Evolutionary conservation across 1,140 invertebrate species (phyloP), one percentile per base, ranked within the genome.

Genomic region (Probaryconus sp.): DNA sequence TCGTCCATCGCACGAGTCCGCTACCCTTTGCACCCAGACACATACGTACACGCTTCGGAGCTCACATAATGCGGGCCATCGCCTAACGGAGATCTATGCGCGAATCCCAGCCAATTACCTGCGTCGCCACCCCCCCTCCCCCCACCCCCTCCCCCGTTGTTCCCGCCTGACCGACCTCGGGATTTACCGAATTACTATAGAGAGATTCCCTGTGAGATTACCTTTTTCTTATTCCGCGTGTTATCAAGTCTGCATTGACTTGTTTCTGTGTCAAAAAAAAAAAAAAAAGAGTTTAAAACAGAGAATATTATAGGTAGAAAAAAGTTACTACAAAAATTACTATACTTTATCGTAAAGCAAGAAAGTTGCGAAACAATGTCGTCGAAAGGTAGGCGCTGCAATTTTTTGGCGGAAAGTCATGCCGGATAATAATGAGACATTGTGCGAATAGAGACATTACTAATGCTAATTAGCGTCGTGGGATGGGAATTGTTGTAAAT

Each of bases 71-170:
- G 65, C 77, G 73, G 76, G 48, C 73, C 68, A 58, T 72, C 43
- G 45, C 43, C 68, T 81, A 79, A 80, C 64, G 40, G 74, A 71
- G 71, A 79, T 79, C 56, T 76, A 79, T 74, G 74, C 60, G 76
- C 53, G 67, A 79, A 79, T 82, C 69, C 71, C 55, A 45, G 71
- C 64, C 80, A 82, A 82, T 82, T 82, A 82, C 67, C 60, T 77
- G 35, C 58, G 3, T 14, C 5, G 4, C 35, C 16, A 13, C 20
- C 16, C 16, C 10, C 35, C 35, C 24, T 16, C 14, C 9, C 21
- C 45, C 45, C 43, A 38, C 31, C 26, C 24, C 18, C 1, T 6
- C 31, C 30, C 20, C 11, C 26, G 37, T 5, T n/a, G 30, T 20
- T 20, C 2, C 7, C 30, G 26, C 9, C 48, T 42, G 56, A 63